Base-by-base conservation (phyloP, 2,888 invertebrate genomes). In the Trimorus sp. region DNA sequence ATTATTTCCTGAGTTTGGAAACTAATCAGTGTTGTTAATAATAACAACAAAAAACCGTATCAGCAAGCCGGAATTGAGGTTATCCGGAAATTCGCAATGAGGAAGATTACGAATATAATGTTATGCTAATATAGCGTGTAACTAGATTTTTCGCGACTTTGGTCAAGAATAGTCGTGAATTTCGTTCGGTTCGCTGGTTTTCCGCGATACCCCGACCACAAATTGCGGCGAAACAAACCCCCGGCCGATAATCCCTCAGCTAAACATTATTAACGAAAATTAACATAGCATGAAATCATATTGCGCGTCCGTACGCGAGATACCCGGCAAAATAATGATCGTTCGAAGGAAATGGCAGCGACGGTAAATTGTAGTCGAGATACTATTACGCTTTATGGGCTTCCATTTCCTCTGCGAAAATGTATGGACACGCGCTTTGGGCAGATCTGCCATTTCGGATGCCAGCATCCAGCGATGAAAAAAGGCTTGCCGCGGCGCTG, bases 351-450 rank as follows among this genome's bases (percentile, higher is more conserved):
- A 81, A 81, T 81, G 76, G 77, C 73, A 81, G 73, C 68, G 77
- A 73, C 77, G 71, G 81, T 81, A 81, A 81, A 81, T 80, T 75
- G 74, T 75, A 80, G 79, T 75, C 42, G 70, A 80, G 79, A 80
- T 80, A 80, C 70, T 77, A 81, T 81, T 81, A 73, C 81, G 71
- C 76, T 81, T 77, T 81, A 81, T 81, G 81, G 77, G 73, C 77
- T 73, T 82, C 81, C 81, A 82, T 77, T 82, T 82, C 81, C 81
- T 77, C 53, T 51, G 37, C 73, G 77, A 77, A 77, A 82, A 82
- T 82, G 73, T 82, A 82, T 74, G 73, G 69, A 73, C 81, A 82
- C 78, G 78, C 78, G 74, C 78, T 73, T 70, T 78, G 73, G 76
- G 77, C 77, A 81, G 81, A 58, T 74, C 60, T 56, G 65, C 60